phyloP scores from a whole-genome alignment of 2,113 vertebrate genomes.

The Nothobranchius furzeri region DNA sequence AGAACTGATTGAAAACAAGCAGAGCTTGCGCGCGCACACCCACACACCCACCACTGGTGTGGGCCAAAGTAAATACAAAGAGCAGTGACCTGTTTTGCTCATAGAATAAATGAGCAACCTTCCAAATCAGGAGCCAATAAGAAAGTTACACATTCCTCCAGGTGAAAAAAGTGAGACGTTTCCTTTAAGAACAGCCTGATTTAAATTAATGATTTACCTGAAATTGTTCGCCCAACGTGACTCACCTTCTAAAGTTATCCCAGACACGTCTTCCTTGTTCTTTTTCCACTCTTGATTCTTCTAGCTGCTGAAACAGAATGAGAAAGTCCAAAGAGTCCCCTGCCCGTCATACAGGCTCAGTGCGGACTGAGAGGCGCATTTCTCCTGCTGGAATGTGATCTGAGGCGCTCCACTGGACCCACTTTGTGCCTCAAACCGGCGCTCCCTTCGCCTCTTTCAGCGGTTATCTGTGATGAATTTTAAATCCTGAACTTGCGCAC shows the following conservation, averaged over 20 bases:
- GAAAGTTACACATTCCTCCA: not conserved
- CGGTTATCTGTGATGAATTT: conserved; percentile 7
- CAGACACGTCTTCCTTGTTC: not conserved
- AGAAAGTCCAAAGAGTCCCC: conserved; percentile 17
- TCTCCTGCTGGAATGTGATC: conserved; percentile 56
- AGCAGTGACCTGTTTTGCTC: conserved; percentile 42
- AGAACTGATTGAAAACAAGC: not conserved
- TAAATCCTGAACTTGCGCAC: conserved; percentile 9
- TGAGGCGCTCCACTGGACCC: conserved; percentile 14
- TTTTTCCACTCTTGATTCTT: conserved; percentile 10
- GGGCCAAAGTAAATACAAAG: conserved; percentile 62
- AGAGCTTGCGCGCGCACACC: conserved; percentile 8
- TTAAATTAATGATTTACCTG: conserved; percentile 12
- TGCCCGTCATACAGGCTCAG: conserved; percentile 55
- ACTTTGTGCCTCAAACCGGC: conserved; percentile 11
- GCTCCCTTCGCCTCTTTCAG: not conserved
- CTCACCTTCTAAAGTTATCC: conserved; percentile 60
- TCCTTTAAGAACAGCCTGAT: conserved; percentile 28
- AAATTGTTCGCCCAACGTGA: conserved; percentile 14
- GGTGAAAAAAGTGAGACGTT: conserved; percentile 14
- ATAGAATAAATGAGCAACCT: conserved; percentile 30
- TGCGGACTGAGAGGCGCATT: conserved; percentile 60
- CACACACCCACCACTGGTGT: conserved; percentile 22
- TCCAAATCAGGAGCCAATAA: conserved; percentile 26
- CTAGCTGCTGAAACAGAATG: conserved; percentile 21